phyloP scores from a whole-genome alignment of 2,797 vertebrate genomes.

The Hephaestus fuliginosus region DNA sequence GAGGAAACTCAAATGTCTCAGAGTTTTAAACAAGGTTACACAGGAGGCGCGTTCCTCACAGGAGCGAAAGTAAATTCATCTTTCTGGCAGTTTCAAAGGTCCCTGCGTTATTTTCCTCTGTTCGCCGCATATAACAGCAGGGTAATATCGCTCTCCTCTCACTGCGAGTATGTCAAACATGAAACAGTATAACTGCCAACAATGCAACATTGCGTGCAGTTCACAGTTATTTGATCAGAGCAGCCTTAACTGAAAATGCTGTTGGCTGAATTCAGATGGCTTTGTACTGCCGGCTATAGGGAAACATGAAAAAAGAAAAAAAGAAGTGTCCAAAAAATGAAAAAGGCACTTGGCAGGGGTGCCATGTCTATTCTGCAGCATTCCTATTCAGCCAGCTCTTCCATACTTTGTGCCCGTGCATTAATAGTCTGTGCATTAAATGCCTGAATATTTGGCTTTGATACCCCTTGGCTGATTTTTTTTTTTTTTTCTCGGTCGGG shows the following conservation, averaged over 20 bases:
- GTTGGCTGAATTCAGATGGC: slow-evolving; percentile 55
- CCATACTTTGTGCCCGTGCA: slow-evolving; percentile 43
- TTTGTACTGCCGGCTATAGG: slow-evolving; percentile 57
- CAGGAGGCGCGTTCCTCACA: slow-evolving; percentile 29
- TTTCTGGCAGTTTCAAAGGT: slow-evolving; percentile 65
- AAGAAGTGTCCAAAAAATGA: slow-evolving; percentile 44
- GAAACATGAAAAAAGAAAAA: slow-evolving; percentile 58
- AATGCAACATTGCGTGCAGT: slow-evolving; percentile 67
- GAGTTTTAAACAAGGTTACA: slow-evolving; percentile 36
- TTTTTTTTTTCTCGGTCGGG: slow-evolving; percentile 34
- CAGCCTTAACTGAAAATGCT: slow-evolving; percentile 53
- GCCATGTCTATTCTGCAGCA: slow-evolving; percentile 16
- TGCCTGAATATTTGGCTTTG: slow-evolving; percentile 60
- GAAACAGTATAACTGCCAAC: slow-evolving; percentile 72
- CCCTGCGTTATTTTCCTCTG: slow-evolving; percentile 45
- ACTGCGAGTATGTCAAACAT: slow-evolving; percentile 66
- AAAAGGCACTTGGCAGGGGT: slow-evolving; percentile 56
- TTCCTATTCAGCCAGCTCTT: slow-evolving; percentile 30
- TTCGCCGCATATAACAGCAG: slow-evolving; percentile 56
- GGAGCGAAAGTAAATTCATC: slow-evolving; percentile 59
- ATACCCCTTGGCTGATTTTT: slow-evolving; percentile 47
- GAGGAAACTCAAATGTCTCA: slow-evolving; percentile 37
- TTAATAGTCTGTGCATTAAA: slow-evolving; percentile 65
- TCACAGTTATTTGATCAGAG: slow-evolving; percentile 74
- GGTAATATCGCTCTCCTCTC: slow-evolving; percentile 55